Percentiles rank a stretch among this genome's conserved stretches.
These are phyloP conservation scores for Parnassius apollo DNA, from an alignment of 2,888 invertebrate species.

Conservation along the genomic window DNA sequence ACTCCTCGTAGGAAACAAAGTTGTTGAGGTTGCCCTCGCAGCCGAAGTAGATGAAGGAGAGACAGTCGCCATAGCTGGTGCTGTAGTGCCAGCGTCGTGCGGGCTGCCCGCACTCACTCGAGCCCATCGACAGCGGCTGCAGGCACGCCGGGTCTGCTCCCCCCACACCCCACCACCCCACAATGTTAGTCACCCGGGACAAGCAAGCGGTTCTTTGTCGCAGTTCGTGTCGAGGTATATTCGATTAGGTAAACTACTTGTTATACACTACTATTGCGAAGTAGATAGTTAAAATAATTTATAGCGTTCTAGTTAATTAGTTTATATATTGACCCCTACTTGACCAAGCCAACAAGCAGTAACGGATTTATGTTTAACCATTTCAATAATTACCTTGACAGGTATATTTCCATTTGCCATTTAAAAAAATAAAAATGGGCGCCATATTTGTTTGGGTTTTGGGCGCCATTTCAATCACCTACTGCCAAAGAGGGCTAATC, in stretches of 20 bases:
- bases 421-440: too few species aligned
- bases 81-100: conserved; percentile 88
- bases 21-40: conserved; percentile 94
- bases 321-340: too few species aligned
- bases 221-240: too few species aligned
- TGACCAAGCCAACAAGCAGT: too few species aligned
- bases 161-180: conserved; percentile 40
- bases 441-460: too few species aligned
- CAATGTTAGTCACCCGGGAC: conserved; percentile 21
- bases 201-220: neutral
- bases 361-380: too few species aligned
- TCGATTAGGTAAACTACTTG: neutral
- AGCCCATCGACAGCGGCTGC: conserved; percentile 49
- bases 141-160: conserved; percentile 60
- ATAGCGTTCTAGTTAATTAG: too few species aligned
- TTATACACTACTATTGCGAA: neutral
- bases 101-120: conserved; percentile 43
- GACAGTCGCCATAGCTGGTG: conserved; percentile 84
- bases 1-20: conserved; percentile 87
- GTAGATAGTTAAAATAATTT: too few species aligned
- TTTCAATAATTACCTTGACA: too few species aligned
- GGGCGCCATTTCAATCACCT: too few species aligned
- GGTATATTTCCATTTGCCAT: too few species aligned
- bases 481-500: too few species aligned
- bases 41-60: conserved; percentile 91